phyloP scores from a whole-genome alignment of 1,140 invertebrate species.

The Anoplolepis gracilipes region DNA sequence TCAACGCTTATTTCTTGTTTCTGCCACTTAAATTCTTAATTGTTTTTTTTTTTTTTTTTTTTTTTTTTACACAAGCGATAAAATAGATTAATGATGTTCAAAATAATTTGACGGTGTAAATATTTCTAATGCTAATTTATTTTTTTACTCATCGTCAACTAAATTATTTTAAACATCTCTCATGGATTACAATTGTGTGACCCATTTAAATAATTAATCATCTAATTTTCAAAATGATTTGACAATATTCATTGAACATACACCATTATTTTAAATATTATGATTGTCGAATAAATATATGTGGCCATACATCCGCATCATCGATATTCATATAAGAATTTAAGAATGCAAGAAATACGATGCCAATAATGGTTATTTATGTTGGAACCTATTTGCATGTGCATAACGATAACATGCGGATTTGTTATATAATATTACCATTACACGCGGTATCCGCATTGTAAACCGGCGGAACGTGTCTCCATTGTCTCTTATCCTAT shows the following conservation, averaged over 20 bases:
- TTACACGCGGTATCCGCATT: neutral
- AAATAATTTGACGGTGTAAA: constrained; percentile 6
- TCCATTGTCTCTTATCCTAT: constrained; percentile 42
- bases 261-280: constrained; percentile 18
- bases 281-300: too few species aligned
- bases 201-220: constrained; percentile 47
- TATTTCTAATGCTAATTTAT: constrained; percentile 23
- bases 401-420: neutral
- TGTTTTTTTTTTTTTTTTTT: too few species aligned
- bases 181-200: neutral
- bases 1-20: neutral
- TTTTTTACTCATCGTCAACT: neutral
- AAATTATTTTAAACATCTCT: neutral
- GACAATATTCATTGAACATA: constrained; percentile 47
- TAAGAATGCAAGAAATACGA: constrained; percentile 20
- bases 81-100: neutral
- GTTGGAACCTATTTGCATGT: constrained; percentile 20
- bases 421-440: constrained; percentile 14
- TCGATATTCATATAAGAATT: constrained; percentile 36
- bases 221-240: constrained; percentile 32
- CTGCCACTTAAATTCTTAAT: too few species aligned
- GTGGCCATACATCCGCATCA: constrained; percentile 33
- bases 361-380: constrained; percentile 21
- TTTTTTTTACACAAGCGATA: neutral
- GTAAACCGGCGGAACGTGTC: constrained; percentile 4